Evolutionary conservation across 2,888 invertebrate species (phyloP).

Genomic region (Drosophila koepferae): DNA sequence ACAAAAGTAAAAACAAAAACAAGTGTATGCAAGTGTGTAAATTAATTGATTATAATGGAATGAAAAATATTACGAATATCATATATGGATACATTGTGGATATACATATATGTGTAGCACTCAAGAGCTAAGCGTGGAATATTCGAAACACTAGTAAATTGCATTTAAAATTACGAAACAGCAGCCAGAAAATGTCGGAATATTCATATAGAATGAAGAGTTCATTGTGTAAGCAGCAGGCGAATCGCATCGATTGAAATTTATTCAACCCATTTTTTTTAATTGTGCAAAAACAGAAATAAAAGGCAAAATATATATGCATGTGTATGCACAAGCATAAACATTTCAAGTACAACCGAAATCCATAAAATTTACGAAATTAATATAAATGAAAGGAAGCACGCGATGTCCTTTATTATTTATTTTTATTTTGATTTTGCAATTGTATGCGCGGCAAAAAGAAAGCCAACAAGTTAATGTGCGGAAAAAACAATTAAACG

Average conservation of each 20-base stretch:
- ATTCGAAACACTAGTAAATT: constrained; percentile 73
- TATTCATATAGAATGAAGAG: constrained; percentile 10
- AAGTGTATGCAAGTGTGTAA: constrained; percentile 63
- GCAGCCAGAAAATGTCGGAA: constrained; percentile 13
- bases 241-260: constrained; percentile 37
- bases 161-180: constrained; percentile 68
- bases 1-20: constrained; percentile 2
- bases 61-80: constrained; percentile 23
- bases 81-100: constrained; percentile 7
- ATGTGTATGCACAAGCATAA: not conserved
- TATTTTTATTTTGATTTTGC: constrained; percentile 12
- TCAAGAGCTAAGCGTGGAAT: constrained; percentile 41
- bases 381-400: not conserved
- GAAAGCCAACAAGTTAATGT: constrained; percentile 39
- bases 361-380: constrained; percentile 17
- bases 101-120: constrained; percentile 20
- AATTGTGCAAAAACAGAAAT: constrained; percentile 37
- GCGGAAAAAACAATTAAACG: constrained; percentile 28
- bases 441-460: constrained; percentile 26
- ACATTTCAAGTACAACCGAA: constrained; percentile 5
- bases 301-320: not conserved
- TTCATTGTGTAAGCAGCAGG: constrained; percentile 16
- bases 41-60: constrained; percentile 63
- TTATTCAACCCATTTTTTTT: constrained; percentile 66
- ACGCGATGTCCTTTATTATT: constrained; percentile 1